phyloP scores from a whole-genome alignment of 2,113 vertebrate genomes.

The Boulengeromyrus knoepffleri region DNA sequence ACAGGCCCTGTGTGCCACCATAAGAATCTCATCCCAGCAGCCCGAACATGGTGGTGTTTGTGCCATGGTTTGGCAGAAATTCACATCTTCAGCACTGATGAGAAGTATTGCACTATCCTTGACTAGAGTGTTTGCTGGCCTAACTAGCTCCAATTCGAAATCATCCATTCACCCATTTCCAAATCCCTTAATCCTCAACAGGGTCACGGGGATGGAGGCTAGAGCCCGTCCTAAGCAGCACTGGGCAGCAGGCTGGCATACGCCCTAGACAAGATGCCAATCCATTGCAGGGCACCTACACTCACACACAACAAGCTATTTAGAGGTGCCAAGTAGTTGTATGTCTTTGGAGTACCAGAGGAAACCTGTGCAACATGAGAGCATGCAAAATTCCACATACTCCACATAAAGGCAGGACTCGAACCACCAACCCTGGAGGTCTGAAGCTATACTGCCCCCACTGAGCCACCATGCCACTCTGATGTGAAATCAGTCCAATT shows the following conservation, averaged over 20 bases:
- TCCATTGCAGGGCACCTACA: not conserved
- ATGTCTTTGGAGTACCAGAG: not conserved
- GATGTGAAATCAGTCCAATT: not conserved
- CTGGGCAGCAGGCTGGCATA: not conserved
- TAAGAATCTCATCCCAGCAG: not conserved
- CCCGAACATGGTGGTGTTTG: not conserved
- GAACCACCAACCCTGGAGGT: not conserved
- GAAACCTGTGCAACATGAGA: not conserved
- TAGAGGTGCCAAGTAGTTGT: not conserved
- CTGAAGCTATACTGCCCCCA: not conserved
- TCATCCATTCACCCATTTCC: not conserved
- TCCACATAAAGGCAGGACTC: not conserved
- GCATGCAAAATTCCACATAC: not conserved
- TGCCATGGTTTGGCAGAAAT: not conserved
- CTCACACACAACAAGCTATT: not conserved
- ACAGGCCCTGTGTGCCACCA: not conserved
- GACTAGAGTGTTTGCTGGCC: not conserved
- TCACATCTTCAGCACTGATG: not conserved
- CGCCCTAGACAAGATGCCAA: not conserved
- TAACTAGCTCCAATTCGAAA: not conserved
- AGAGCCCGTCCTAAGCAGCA: not conserved
- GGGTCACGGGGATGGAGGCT: not conserved
- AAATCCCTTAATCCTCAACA: not conserved
- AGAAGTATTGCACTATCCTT: not conserved
- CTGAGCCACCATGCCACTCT: not conserved